A percentile compares a stretch with the other conserved stretches of the same genome.
These are phyloP conservation scores for Magallana nippona DNA, from an alignment of 2,888 invertebrate species.

Conservation along the genomic window DNA sequence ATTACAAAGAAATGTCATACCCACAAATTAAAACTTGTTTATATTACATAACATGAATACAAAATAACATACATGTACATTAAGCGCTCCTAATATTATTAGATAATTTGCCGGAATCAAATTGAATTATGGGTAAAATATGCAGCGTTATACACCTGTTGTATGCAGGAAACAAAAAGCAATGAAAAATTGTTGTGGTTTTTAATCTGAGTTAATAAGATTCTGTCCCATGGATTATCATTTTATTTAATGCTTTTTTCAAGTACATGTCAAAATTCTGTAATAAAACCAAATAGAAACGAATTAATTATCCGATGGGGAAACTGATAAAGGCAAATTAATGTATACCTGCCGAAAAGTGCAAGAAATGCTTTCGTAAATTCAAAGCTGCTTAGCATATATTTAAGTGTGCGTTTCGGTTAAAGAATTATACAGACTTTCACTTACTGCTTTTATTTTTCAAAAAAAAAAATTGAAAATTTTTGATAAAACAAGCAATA, in stretches of 20 bases:
- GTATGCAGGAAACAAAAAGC: slow-evolving; percentile 5
- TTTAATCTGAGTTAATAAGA: slow-evolving; percentile 24
- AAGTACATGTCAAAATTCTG: slow-evolving; percentile 21
- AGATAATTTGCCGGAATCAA: no score
- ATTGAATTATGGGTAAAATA: background rate
- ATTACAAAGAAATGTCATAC: no score
- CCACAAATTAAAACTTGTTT: no score
- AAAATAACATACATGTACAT: no score
- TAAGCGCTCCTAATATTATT: no score
- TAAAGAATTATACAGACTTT: no score
- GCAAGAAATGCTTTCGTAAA: background rate
- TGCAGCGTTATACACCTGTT: background rate
- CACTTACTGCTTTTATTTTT: no score
- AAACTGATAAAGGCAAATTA: background rate
- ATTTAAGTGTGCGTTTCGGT: background rate
- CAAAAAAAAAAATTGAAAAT: background rate
- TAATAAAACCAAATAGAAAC: background rate
- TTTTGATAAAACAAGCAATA: background rate
- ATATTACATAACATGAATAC: no score
- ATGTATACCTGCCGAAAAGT: background rate
- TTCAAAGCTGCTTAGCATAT: background rate
- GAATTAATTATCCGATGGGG: background rate
- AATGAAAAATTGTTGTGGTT: slow-evolving; percentile 13
- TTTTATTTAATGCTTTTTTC: slow-evolving; percentile 27
- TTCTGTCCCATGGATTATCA: slow-evolving; percentile 1